phyloP scores from a whole-genome alignment of 2,113 vertebrate genomes.

The Phalacrocorax aristotelis region DNA sequence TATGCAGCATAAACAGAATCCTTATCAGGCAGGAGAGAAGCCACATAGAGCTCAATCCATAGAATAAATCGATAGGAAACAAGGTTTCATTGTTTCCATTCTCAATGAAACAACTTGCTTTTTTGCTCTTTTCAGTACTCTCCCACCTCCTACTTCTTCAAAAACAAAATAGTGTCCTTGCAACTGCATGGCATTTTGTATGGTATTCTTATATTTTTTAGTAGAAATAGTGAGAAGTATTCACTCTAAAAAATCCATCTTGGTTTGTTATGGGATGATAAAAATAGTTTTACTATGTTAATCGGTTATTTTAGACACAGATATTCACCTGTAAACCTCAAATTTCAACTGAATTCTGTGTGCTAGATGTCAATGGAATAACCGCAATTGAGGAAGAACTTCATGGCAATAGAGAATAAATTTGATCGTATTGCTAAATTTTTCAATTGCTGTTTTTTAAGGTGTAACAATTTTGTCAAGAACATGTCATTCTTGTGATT shows the following conservation, averaged over 20 bases:
- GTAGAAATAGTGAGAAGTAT: neutral
- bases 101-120: neutral
- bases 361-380: neutral
- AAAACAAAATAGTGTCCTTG: neutral
- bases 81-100: neutral
- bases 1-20: neutral
- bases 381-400: neutral
- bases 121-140: neutral
- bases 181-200: neutral
- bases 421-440: neutral
- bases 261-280: neutral
- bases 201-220: neutral
- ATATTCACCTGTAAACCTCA: neutral
- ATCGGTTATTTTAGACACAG: conserved; percentile 10
- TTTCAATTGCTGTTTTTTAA: conserved; percentile 6
- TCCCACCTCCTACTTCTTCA: neutral
- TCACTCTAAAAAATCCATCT: neutral
- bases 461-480: neutral
- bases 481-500: conserved; percentile 11
- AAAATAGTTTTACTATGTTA: neutral
- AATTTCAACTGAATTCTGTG: neutral
- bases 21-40: neutral
- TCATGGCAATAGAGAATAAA: neutral
- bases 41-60: neutral
- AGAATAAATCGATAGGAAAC: neutral